These are phyloP conservation scores for Odontocerum albicorne DNA, from an alignment of 2,888 invertebrate species.

Conservation along the genomic window DNA sequence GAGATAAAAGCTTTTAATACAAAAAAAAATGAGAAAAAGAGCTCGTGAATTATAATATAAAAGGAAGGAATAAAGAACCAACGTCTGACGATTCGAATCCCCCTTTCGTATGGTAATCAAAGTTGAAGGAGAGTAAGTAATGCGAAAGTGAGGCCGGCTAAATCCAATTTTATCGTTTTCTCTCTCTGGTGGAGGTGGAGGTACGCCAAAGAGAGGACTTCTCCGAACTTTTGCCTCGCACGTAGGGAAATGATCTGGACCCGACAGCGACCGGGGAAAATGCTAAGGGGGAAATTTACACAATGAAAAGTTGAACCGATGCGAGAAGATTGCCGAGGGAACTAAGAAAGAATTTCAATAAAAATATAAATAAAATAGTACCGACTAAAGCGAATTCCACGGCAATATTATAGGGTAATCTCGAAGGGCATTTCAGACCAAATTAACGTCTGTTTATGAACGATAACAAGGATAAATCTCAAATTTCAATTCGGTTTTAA, in stretches of 20 bases:
- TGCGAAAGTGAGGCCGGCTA: constrained; percentile 34
- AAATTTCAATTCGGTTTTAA: no score
- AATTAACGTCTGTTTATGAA: no score
- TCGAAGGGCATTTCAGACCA: no score
- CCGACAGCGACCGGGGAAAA: constrained; percentile 1
- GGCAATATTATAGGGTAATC: no score
- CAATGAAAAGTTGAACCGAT: constrained; percentile 26
- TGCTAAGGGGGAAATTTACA: constrained; percentile 21
- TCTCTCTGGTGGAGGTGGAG: constrained; percentile 1
- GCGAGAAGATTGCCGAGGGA: constrained; percentile 6
- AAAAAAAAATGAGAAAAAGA: constrained; percentile 12
- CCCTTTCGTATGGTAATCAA: constrained; percentile 36
- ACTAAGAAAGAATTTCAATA: no score
- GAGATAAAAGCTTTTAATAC: no score
- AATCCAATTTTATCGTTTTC: constrained; percentile 34
- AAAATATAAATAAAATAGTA: no score
- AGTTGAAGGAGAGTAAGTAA: constrained; percentile 35
- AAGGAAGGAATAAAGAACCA: constrained; percentile 27
- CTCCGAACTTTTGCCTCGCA: constrained; percentile 24
- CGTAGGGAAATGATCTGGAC: constrained; percentile 25
- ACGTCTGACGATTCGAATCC: constrained; percentile 19
- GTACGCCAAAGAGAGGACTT: constrained; percentile 6
- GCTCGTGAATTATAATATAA: constrained; percentile 25
- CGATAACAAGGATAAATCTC: no score
- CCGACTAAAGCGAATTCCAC: no score